Evolutionary conservation across 1,140 invertebrate genomes (phyloP).

Genomic region (Orchestia grillus): DNA sequence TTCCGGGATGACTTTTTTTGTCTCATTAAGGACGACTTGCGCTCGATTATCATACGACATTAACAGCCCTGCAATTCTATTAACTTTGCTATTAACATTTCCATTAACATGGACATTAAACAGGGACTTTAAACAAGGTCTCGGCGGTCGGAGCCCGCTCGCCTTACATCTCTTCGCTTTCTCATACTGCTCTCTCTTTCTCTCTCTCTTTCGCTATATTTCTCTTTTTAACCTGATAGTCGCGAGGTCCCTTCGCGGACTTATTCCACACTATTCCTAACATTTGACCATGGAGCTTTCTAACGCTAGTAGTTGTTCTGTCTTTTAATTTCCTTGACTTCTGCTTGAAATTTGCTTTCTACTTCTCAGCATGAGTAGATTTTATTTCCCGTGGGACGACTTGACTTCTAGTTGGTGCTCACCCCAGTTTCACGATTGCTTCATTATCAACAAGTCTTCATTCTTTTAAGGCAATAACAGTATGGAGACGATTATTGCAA

Average conservation of each 20-base stretch:
- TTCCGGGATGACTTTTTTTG: not conserved
- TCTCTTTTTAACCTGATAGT: not conserved
- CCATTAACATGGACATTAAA: constrained; percentile 52
- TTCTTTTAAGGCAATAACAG: too few relatives aligned
- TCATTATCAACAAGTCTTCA: too few relatives aligned
- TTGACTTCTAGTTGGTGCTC: too few relatives aligned
- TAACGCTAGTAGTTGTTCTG: not conserved
- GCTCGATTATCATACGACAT: constrained; percentile 49
- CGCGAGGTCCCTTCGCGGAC: not conserved
- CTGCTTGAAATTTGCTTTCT: not conserved
- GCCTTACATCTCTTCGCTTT: not conserved
- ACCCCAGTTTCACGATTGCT: too few relatives aligned
- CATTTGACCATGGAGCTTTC: not conserved
- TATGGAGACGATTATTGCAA: too few relatives aligned
- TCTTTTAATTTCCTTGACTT: not conserved
- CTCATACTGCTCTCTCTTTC: not conserved
- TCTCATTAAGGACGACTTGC: constrained; percentile 50
- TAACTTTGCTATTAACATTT: constrained; percentile 57
- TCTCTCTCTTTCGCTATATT: not conserved
- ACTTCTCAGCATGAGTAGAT: too few relatives aligned
- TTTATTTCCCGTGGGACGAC: too few relatives aligned
- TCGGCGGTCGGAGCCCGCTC: not conserved
- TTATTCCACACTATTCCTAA: not conserved
- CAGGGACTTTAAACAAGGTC: not conserved
- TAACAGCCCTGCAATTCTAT: constrained; percentile 50